A percentile compares a stretch with the other conserved stretches of the same genome.
These are phyloP conservation scores for Sabatieria punctata DNA, from an alignment of 2,888 invertebrate genomes.

Conservation along the genomic window DNA sequence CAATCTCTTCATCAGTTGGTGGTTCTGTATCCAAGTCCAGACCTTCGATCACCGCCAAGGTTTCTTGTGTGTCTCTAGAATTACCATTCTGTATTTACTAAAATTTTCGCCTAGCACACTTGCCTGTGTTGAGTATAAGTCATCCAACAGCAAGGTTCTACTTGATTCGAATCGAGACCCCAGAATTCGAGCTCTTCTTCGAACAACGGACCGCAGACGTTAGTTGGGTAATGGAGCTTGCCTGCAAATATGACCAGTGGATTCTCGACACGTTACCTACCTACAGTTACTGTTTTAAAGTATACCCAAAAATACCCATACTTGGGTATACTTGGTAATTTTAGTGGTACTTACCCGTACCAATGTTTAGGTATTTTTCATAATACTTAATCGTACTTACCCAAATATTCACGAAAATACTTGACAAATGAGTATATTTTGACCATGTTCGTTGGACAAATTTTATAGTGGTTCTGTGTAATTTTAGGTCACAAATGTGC, in stretches of 20 bases:
- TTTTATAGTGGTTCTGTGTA: no score
- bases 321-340: no score
- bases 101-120: neutral
- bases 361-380: no score
- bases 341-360: no score
- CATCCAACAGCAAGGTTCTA: slow-evolving; percentile 39
- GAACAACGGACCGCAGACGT: slow-evolving; percentile 90
- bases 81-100: neutral
- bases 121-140: slow-evolving; percentile 39
- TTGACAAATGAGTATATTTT: no score
- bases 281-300: no score
- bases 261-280: no score
- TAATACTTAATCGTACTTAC: no score
- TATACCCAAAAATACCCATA: no score
- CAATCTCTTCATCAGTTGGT: slow-evolving; percentile 58
- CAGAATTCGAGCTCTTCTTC: slow-evolving; percentile 95
- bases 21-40: slow-evolving; percentile 68
- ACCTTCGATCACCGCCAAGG: slow-evolving; percentile 81
- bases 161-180: slow-evolving; percentile 90
- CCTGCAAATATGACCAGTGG: slow-evolving; percentile 42
- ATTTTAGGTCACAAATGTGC: no score
- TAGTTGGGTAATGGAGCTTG: slow-evolving; percentile 91
- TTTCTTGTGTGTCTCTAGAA: slow-evolving; percentile 77
- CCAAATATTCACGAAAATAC: no score
- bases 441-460: no score